Base-by-base conservation (phyloP, 1,140 invertebrate genomes). In the Pseudomyrmex dendroicus region DNA sequence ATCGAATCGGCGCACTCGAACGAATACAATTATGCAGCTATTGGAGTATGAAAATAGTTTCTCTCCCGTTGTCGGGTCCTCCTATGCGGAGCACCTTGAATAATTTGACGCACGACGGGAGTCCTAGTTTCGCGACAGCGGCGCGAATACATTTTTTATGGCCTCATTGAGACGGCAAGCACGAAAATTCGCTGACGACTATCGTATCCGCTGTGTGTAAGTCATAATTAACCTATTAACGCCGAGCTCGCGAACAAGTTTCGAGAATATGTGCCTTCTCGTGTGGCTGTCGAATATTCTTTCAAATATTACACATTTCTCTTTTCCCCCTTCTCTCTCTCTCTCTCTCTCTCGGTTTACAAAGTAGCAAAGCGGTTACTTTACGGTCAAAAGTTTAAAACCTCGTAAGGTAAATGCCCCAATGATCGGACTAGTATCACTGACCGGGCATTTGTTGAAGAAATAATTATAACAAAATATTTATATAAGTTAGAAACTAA, bases 31-130 rank as follows among this genome's bases (percentile, higher is more conserved):
- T 72, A 72, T 59, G 66, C 56, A 80, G 76, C 76, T 72, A 80
- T 80, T 80, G 66, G 76, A 80, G 76, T 80, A 80, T 80, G 76
- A 80, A 80, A 80, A 80, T 80, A 80, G 76, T 80, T 72, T 72
- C 76, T 72, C 35, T 35, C 35, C 76, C 66, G 54, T 70, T 80
- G 76, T 78, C 52, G 44, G 25, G 64, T 70, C 66, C 76, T 80
- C 76, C 5, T 35, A 59, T 70, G 66, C 66, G 44, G 76, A 80
- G 76, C 66, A 50, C 76, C 76, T 72, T 80, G 76, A 80, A 80
- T 80, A 80, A 80, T 80, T 80, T 70, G 76, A 80, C 66, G 76
- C 76, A 70, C 76, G 66, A 61, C 66, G 44, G 25, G 76, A 78
- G 76, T 59, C 54, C 76, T 48, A 72, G 76, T 80, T 80, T 72